Conservation (phyloP, 2,113 vertebrate species). For the Catharus fuscescens region DNA sequence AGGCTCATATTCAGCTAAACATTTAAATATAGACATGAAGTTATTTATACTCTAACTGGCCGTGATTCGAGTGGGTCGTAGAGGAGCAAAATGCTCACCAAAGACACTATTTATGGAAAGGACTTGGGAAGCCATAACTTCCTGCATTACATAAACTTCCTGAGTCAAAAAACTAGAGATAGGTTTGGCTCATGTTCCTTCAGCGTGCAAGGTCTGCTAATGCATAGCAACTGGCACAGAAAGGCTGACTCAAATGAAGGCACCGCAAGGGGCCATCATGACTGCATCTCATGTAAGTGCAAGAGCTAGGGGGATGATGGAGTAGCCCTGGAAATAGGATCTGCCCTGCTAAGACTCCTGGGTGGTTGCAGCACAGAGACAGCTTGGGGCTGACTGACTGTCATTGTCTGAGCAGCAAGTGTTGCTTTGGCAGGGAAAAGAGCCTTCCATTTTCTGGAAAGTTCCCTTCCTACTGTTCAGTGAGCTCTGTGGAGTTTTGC, state of each 20-base stretch:
- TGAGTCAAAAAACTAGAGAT: neutral
- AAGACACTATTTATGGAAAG: slow-evolving; percentile 34
- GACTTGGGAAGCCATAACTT: slow-evolving; percentile 39
- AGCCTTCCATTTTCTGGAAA: slow-evolving; percentile 32
- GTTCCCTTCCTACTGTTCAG: slow-evolving; percentile 6
- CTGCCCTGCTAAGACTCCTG: neutral
- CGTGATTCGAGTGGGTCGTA: neutral
- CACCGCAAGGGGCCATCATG: neutral
- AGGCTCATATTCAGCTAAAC: neutral
- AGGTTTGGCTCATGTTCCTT: slow-evolving; percentile 15
- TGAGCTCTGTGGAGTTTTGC: slow-evolving; percentile 9
- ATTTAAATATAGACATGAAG: neutral
- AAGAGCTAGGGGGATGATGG: neutral
- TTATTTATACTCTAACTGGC: neutral
- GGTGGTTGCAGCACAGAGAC: neutral
- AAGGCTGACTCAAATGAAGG: neutral
- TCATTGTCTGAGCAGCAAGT: neutral
- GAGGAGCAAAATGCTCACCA: neutral
- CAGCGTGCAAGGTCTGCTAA: neutral
- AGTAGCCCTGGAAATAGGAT: neutral
- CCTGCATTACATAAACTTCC: slow-evolving; percentile 40
- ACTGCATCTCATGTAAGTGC: neutral
- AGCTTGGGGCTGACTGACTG: neutral
- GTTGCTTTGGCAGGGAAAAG: neutral
- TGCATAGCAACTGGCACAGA: neutral